Evolutionary conservation across 2,113 vertebrate genomes (phyloP).

Genomic region (Chauna torquata): DNA sequence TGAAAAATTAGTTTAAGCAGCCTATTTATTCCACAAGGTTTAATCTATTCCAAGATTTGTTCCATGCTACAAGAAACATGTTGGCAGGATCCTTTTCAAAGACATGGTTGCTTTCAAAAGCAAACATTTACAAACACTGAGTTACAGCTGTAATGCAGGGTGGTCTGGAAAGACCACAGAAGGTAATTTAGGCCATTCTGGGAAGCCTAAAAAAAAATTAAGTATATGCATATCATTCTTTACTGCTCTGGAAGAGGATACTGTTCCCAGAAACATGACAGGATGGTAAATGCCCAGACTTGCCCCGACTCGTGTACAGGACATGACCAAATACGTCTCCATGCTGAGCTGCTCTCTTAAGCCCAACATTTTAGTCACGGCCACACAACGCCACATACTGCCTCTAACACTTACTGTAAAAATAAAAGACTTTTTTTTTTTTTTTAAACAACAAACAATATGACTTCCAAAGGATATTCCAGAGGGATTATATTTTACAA

Average conservation of each 20-base stretch:
- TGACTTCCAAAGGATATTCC: neutral
- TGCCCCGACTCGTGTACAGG: neutral
- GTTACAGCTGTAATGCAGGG: neutral
- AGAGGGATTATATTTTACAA: neutral
- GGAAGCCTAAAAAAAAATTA: neutral
- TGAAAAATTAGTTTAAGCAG: neutral
- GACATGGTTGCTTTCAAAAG: neutral
- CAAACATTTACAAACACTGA: neutral
- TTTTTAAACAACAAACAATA: neutral
- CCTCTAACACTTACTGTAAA: neutral
- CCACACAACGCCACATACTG: neutral
- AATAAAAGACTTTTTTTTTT: neutral
- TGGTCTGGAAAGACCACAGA: constrained; percentile 9
- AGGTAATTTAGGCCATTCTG: neutral
- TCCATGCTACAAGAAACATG: neutral
- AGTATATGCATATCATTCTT: neutral
- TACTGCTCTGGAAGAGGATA: neutral
- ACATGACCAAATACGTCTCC: neutral
- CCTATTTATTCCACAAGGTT: neutral
- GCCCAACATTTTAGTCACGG: neutral
- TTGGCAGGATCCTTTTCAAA: neutral
- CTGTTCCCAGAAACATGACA: neutral
- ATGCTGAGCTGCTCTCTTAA: neutral
- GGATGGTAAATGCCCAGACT: neutral
- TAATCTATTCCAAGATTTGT: neutral